Evolutionary conservation across 1,140 invertebrate species (phyloP).

Genomic region (Cydia fagiglandana): DNA sequence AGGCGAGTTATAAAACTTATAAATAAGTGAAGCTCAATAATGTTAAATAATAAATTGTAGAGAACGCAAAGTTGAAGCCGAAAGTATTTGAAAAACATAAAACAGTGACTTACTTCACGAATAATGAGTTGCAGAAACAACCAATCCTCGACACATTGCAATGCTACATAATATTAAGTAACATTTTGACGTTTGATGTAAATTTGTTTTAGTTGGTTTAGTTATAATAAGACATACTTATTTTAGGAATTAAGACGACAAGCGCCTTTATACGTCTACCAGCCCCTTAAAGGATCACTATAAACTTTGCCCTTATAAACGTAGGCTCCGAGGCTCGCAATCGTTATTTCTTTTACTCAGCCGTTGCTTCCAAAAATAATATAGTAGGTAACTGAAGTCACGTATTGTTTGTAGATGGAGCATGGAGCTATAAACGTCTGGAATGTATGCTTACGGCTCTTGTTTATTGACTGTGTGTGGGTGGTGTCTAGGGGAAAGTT

Average conservation of each 20-base stretch:
- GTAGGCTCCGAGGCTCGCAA: neutral
- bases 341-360: neutral
- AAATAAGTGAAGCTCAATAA: neutral
- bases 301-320: neutral
- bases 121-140: too few species aligned
- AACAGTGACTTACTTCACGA: too few species aligned
- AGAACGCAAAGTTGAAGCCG: neutral
- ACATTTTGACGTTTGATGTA: too few species aligned
- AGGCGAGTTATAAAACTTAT: neutral
- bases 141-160: too few species aligned
- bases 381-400: slow-evolving; percentile 7
- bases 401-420: slow-evolving; percentile 30
- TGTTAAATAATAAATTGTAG: neutral
- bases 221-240: too few species aligned
- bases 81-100: too few species aligned
- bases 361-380: slow-evolving; percentile 14
- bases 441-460: slow-evolving; percentile 12
- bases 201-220: too few species aligned
- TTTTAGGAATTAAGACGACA: too few species aligned
- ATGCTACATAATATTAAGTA: too few species aligned
- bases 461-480: slow-evolving; percentile 25
- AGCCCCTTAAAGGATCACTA: too few species aligned
- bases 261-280: too few species aligned
- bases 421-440: slow-evolving; percentile 27
- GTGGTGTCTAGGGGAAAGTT: slow-evolving; percentile 22